Base-by-base conservation (phyloP, 1,140 invertebrate genomes). In the Drosophila prosaltans region DNA sequence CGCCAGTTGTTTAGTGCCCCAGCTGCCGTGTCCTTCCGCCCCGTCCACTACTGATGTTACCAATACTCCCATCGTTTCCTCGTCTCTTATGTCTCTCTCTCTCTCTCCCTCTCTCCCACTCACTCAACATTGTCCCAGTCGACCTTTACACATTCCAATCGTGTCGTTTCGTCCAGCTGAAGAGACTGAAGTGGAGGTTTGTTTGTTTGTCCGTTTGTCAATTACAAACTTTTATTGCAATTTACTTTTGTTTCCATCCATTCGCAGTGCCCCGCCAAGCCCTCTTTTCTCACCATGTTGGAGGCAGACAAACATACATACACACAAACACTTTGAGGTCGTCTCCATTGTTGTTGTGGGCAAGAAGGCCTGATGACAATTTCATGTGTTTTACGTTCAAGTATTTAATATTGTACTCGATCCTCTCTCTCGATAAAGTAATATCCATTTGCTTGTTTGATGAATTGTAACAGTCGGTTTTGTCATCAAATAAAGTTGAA, bases 201-300 rank as follows among this genome's bases (percentile, higher is more conserved):
- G 84, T 88, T 89, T 89, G 84, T 88, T 26, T 89, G 84, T 88
- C 84, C 84, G 84, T 88, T 88, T 88, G 84, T 88, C 84, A 88
- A 88, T 88, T 88, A 88, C 84, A 88, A 88, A 88, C 84, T 88
- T 88, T 88, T 88, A 88, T 89, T 88, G 84, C 84, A 88, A 88
- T 88, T 88, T 88, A 88, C 84, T 88, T 88, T 88, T 88, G 84
- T 88, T 88, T 83, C 80, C 80, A 78, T 70, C 83, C 80, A 83
- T 45, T 72, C 81, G 69, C 76, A 69, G 59, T 51, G 41, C 40
- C 41, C 54, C 66, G n/a, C 9, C 30, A 2, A 32, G 6, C 59
- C 51, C 55, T 24, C 41, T 41, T 62, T 63, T 62, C 36, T 54
- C 26, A 30, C 55, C 64, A 70, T 60, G 32, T 36, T 4, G 32